Base-by-base conservation (phyloP, 2,888 invertebrate genomes). In the Leptopilina drosophilae region DNA sequence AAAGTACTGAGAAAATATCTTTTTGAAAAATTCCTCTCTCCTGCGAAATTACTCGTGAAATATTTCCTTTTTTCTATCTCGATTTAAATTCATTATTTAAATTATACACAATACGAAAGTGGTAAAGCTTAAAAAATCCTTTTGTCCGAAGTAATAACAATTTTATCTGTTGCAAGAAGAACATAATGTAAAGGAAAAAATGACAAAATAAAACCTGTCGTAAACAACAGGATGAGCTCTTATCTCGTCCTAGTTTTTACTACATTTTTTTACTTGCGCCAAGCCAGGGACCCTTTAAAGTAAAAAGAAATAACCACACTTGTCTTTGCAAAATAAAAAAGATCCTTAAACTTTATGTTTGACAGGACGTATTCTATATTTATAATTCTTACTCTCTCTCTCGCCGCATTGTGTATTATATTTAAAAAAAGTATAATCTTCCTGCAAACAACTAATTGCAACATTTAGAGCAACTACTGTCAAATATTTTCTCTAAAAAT, bases 251-350 rank as follows among this genome's bases (percentile, higher is more conserved):
- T 2, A 69, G 49, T 73, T 69, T 73, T 73, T 56, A 33, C 53
- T 56, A 26, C 53, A 73, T 56, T 73, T 53, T 59, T 73, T 73
- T 73, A 73, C 26, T 53, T 33, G 14, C 7, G 14, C 14, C 14
- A 9, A 73, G 46, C 12, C 7, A 14, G 49, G 53, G 14, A 73
- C 69, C 69, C 69, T 53, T 56, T 73, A 56, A 73, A 73, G 56
- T 53, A 56, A 20, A 73, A 56, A 69, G 49, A 69, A 69, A 56
- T 56, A 73, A 73, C 26, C 26, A 56, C 69, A 73, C 53, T 73
- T 73, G 53, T 73, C 53, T 73, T 33, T 33, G 53, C 14, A 4
- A 73, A 73, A 56, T 53, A 53, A 73, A 73, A 73, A 56, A 26
- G 8, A 53, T 53, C 53, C 53, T 73, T 56, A 5, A 20, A 53